Base-by-base conservation (phyloP, 2,797 vertebrate genomes). In the Myripristis murdjan region DNA sequence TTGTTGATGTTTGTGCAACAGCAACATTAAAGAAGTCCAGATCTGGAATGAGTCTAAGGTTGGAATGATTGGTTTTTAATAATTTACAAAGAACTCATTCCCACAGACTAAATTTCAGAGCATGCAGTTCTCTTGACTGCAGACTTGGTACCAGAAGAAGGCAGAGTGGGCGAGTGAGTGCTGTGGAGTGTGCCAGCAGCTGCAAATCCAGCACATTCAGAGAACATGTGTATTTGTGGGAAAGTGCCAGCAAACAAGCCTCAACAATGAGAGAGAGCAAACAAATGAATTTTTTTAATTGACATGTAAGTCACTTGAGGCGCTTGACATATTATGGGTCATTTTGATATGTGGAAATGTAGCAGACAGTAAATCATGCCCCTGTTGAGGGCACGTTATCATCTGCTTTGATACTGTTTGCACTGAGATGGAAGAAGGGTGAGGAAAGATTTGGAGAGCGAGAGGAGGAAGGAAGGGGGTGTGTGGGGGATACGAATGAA, bases 351-450 rank as follows among this genome's bases (percentile, higher is more conserved):
- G 33, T 22, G 54, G 20, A 39, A 39, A 23, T 39, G n/a, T 39
- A 57, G 11, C 10, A 20, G 5, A 16, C 20, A 31, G 12, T 24
- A 51, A 37, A 10, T 12, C 33, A 39, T 11, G 22, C 15, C 26
- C 26, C 23, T 49, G 11, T 26, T 52, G 16, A n/a, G 4, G 49
- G 15, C 23, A 80, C 56, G 33, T 35, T n/a, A 47, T 64, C 15
- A 74, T 58, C 52, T 20, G 47, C 52, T 73, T 18, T 49, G 15
- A 68, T 60, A 26, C n/a, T 11, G 14, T 15, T 2, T 58, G 39
- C 46, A 62, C 11, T 35, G 61, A 78, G 18, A 41, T 28, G 63
- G 49, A 15, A 66, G 37, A 73, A 55, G 64, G 59, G 83, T 56
- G n/a, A 62, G 47, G 49, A 72, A 12, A 68, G 52, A 76, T 54